Conservation (phyloP, 2,113 vertebrate genomes). For the Vicugna pacos region DNA sequence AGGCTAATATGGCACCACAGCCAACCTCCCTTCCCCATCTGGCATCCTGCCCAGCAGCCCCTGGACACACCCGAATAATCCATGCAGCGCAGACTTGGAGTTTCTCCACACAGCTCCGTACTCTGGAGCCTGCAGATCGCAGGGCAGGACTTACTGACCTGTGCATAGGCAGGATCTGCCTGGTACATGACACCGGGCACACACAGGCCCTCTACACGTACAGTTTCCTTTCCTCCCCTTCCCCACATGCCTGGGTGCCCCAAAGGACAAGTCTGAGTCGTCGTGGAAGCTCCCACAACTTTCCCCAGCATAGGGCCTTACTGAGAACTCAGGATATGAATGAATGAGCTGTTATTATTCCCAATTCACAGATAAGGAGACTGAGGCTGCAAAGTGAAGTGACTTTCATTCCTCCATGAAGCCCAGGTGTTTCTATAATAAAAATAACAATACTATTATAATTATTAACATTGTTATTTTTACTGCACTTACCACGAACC, state of each 20-base stretch:
- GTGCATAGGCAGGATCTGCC: not conserved
- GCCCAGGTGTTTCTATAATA: not conserved
- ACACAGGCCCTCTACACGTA: not conserved
- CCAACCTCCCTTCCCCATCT: not conserved
- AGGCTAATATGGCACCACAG: not conserved
- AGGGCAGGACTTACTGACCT: not conserved
- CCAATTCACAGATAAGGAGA: not conserved
- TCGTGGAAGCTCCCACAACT: not conserved
- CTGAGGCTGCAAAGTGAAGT: not conserved
- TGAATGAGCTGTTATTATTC: not conserved
- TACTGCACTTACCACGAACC: not conserved
- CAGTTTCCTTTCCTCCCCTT: not conserved
- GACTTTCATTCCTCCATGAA: constrained; percentile 10
- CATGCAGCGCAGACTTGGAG: not conserved
- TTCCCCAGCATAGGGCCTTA: not conserved
- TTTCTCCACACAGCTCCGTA: not conserved
- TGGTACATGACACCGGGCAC: not conserved
- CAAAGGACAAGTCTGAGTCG: not conserved
- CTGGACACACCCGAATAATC: not conserved
- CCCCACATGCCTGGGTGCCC: not conserved
- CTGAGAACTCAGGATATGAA: not conserved
- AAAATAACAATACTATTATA: not conserved
- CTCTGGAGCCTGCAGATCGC: not conserved
- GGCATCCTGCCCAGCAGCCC: not conserved
- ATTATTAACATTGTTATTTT: not conserved